Percentiles rank a stretch among this genome's conserved stretches.
Conservation (phyloP, 2,113 vertebrate species). For the Melanerpes formicivorus region DNA sequence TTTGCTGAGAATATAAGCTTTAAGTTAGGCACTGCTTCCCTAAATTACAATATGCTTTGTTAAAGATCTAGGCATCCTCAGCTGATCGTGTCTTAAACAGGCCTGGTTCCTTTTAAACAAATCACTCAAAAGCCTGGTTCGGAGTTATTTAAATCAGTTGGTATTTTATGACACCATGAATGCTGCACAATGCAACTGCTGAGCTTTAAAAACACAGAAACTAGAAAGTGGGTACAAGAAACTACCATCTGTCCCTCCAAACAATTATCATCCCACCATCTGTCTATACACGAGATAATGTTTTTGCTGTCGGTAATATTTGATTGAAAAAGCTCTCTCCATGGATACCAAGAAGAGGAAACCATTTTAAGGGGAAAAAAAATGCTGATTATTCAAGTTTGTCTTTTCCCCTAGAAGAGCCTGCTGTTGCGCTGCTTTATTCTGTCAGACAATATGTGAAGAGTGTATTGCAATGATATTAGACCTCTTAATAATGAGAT, state of each 20-base stretch:
- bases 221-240: conserved; percentile 74
- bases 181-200: conserved; percentile 70
- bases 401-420: not conserved
- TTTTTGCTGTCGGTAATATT: conserved; percentile 73
- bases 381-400: conserved; percentile 56
- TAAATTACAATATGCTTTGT: conserved; percentile 62
- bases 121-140: conserved; percentile 69
- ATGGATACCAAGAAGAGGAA: conserved; percentile 38
- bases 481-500: not conserved
- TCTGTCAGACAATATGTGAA: not conserved
- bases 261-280: conserved; percentile 79
- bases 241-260: conserved; percentile 80
- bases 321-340: conserved; percentile 65
- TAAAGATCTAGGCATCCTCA: conserved; percentile 47
- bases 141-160: conserved; percentile 75
- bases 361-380: conserved; percentile 44
- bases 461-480: not conserved
- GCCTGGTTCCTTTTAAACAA: conserved; percentile 60
- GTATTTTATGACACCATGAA: conserved; percentile 71
- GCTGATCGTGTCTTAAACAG: conserved; percentile 70
- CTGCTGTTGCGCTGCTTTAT: not conserved
- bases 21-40: conserved; percentile 4
- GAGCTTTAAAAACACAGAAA: conserved; percentile 78
- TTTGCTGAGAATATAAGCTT: not conserved
- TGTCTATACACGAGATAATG: conserved; percentile 74